Evolutionary conservation across 2,113 vertebrate species (phyloP), one percentile per base, ranked within the genome.

Genomic region (Hydrolagus affinis): DNA sequence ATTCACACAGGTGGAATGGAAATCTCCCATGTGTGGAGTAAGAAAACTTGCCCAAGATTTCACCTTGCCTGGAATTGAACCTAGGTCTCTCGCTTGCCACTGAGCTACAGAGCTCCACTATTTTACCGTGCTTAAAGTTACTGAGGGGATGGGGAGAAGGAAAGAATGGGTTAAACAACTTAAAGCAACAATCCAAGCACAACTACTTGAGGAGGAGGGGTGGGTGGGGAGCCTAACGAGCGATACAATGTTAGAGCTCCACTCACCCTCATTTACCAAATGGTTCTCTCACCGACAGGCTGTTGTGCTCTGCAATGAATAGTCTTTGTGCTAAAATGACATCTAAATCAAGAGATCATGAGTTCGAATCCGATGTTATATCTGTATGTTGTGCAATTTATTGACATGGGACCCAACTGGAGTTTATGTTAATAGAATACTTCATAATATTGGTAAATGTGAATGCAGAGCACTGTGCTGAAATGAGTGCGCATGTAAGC

Each of bases 351-450:
- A 86, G 59, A 74, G 68, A 32, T 25, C 44, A 69, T 83, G 68
- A 25, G 86, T 83, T 75, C 21, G 85, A 83, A 83, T 30, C 77
- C 73, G 64, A 74, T 86, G 85, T 75, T 78, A 86, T 85, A 77
- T 86, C 23, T 86, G 23, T 86, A 86, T 44, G 7, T 85, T 60
- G 56, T 71, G 71, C 70, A 85, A 86, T 86, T 83, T 19, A 66
- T 70, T 85, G 68, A 73, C 59, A 78, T 69, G 77, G 83, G 85
- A 32, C 59, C 74, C 85, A 60, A 87, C 62, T 86, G 87, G 75
- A 86, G 32, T 85, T 85, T 86, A 85, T 62, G 86, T 78, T 86
- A 74, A 87, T 83, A 56, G 85, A 85, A 88, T 86, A 87, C 85
- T 86, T 85, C 69, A 70, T 83, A 85, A 60, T 85, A 86, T 86